Evolutionary conservation across 2,113 vertebrate genomes (phyloP), one percentile per base, ranked within the genome.

Genomic region (Butorides virescens): DNA sequence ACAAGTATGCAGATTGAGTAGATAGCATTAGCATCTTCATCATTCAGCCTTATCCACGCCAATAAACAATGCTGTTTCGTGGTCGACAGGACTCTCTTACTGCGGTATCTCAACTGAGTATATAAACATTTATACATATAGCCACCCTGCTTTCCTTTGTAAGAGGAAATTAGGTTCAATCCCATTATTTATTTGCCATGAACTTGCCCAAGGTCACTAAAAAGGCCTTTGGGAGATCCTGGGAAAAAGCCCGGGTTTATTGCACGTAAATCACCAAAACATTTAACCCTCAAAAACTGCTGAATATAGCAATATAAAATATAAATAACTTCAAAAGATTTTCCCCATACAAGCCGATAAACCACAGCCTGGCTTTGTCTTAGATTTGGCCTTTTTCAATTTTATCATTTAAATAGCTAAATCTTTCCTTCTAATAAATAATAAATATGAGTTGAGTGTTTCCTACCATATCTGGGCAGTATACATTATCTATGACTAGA

Each of bases 1-100:
- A 95, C 90, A 93, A 96, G 75, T 74, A 95, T 93, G 94, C 78
- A 96, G 95, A 97, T 95, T 67, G 90, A 95, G 77, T 90, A 88
- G 95, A 94, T 20, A 82, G 76, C 1, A 11, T 90, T 91, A 89
- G 44, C 86, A 82, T 92, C 92, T 95, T 95, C 77, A 95, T 97
- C 78, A 91, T 56, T 84, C 71, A 86, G 0, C 68, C 58, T 61
- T 70, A 84, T 37, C 58, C 52, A 50, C 58, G 46, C 29, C 67
- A 91, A 82, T 93, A 96, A 97, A 95, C 67, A 92, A 92, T 32
- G 59, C 18, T 5, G 7, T 11, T 84, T 90, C 71, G 90, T 68
- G 67, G 49, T 37, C 1, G 1, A 87, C 65, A 37, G 61, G 21
- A 46, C n/a, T 77, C 29, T 88, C 9, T 84, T 36, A 55, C 18